Evolutionary conservation across 2,113 vertebrate species (phyloP), one percentile per base, ranked within the genome.

Genomic region (Ramphastos sulfuratus): DNA sequence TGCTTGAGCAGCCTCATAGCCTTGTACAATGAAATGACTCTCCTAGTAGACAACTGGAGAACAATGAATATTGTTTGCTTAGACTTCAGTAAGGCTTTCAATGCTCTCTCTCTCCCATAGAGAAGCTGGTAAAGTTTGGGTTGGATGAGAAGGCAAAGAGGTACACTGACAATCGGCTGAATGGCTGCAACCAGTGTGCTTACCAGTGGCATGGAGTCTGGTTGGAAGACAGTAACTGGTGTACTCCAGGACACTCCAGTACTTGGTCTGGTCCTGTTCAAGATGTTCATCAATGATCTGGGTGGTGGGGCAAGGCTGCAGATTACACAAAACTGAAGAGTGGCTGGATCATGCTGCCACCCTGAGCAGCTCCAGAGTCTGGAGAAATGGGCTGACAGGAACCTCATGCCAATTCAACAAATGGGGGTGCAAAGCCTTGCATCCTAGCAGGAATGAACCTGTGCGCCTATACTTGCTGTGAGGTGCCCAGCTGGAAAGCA

Each of bases 321-420:
- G 9, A 48, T 42, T 30, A 83, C 5, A 70, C 31, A 48, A 39
- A 60, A 61, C 37, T 31, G 28, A 31, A 52, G 9, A 33, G 19
- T 8, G 3, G 28, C 4, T 79, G 2, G 6, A 17, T 46, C 3
- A 0, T 54, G 52, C 15, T 31, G 7, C 5, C n/a, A 59, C 15
- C 82, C 61, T n/a, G 63, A 77, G 24, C 11, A 24, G 23, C 14
- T 42, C 15, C 15, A 15, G 30, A 70, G 20, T 17, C n/a, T 74
- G 69, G 70, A 61, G 35, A 55, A 61, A 55, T n/a, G 17, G 27
- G 16, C 31, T 83, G 56, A 56, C 23, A 25, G 10, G 28, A 76
- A 42, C 8, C 28, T 74, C 11, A 7, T 4, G 10, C 5, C 21
- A 35, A 9, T 58, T 75, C 48, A 35, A 4, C 13, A 70, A 16